Evolutionary conservation across 92 coral and sea anemone species (phyloP).

Genomic region (Epizoanthus scotinus): DNA sequence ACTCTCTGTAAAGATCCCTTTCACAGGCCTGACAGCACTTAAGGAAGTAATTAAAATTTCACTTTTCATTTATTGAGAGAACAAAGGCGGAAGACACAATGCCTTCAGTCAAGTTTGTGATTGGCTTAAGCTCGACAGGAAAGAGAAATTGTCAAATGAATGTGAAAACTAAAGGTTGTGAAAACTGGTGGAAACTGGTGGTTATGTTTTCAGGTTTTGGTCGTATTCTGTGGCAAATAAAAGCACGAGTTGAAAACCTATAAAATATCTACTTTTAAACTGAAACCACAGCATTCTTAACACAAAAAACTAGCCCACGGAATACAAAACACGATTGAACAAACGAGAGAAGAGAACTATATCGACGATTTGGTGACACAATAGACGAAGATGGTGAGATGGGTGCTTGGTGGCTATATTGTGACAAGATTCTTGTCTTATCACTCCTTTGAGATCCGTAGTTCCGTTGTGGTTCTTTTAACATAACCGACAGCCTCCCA

Average conservation of each 20-base stretch:
- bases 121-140: slow-evolving; percentile 55
- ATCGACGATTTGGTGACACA: slow-evolving; percentile 31
- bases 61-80: slow-evolving; percentile 80
- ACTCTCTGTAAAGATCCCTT: slow-evolving; percentile 19
- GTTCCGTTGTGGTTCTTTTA: slow-evolving; percentile 38
- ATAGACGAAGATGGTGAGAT: slow-evolving; percentile 24
- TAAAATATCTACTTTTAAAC: neutral
- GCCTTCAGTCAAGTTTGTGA: slow-evolving; percentile 66
- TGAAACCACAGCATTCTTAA: neutral
- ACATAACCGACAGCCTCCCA: slow-evolving; percentile 35
- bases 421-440: slow-evolving; percentile 26
- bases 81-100: slow-evolving; percentile 69
- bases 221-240: neutral
- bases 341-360: slow-evolving; percentile 11
- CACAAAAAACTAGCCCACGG: neutral
- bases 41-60: slow-evolving; percentile 94
- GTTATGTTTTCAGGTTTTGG: slow-evolving; percentile 15
- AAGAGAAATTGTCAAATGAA: slow-evolving; percentile 30
- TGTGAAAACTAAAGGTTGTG: slow-evolving; percentile 17
- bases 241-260: neutral
- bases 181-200: slow-evolving; percentile 19
- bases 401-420: slow-evolving; percentile 40
- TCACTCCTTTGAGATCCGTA: slow-evolving; percentile 17
- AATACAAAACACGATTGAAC: slow-evolving; percentile 18
- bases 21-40: slow-evolving; percentile 58